Evolutionary conservation across 2,888 invertebrate genomes (phyloP).

Genomic region (Boloria selene): DNA sequence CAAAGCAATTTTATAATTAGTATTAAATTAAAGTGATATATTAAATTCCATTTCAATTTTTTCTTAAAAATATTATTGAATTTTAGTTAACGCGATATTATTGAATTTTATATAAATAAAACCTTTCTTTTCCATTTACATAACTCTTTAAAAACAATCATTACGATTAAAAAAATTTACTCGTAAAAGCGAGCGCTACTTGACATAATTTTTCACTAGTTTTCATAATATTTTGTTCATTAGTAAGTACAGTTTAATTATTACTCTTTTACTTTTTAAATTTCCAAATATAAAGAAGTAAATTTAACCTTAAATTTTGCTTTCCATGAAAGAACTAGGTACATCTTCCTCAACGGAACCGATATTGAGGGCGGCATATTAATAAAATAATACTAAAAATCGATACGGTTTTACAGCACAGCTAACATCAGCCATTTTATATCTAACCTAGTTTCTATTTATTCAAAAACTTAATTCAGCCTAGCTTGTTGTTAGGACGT

Average conservation of each 20-base stretch:
- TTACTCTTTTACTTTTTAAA: too few species aligned
- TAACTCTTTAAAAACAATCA: constrained; percentile 27
- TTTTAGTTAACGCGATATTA: too few species aligned
- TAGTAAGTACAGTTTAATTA: neutral
- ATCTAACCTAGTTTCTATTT: neutral
- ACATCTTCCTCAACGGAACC: constrained; percentile 7
- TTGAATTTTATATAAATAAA: too few species aligned
- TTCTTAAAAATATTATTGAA: too few species aligned
- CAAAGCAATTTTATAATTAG: too few species aligned
- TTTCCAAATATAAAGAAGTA: neutral
- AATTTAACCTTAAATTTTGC: constrained; percentile 2
- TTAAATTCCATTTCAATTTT: too few species aligned
- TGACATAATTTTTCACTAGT: constrained; percentile 19
- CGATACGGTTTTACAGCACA: constrained; percentile 13
- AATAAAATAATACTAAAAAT: constrained; percentile 15
- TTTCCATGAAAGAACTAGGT: constrained; percentile 1
- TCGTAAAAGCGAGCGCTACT: constrained; percentile 24
- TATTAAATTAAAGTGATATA: too few species aligned
- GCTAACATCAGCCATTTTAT: constrained; percentile 5
- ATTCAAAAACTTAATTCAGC: neutral
- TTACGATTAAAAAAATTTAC: constrained; percentile 26
- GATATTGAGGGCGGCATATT: constrained; percentile 16
- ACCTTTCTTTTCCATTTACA: constrained; percentile 20
- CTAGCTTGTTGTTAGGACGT: neutral
- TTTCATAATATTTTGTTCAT: constrained; percentile 16